phyloP scores from a whole-genome alignment of 2,888 invertebrate species.

The Ectobius pallidus region DNA sequence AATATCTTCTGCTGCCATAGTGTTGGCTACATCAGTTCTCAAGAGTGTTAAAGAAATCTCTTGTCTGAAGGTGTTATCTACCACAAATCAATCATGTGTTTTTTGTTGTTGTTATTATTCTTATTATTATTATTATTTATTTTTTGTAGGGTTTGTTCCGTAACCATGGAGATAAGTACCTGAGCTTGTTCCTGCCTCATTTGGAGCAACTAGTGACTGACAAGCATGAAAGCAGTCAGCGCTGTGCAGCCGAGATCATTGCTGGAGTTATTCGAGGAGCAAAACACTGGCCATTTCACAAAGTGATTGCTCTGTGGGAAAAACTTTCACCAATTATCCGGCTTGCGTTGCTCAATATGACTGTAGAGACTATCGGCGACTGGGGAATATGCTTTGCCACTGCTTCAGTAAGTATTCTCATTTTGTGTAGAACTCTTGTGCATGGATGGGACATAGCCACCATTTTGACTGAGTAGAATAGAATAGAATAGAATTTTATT shows the following conservation, averaged over 20 bases:
- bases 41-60: too few species aligned
- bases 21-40: too few species aligned
- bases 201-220: constrained; percentile 69
- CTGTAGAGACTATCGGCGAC: constrained; percentile 71
- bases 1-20: too few species aligned
- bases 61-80: too few species aligned
- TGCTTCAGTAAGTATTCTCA: constrained; percentile 60
- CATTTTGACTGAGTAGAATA: too few species aligned
- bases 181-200: constrained; percentile 67
- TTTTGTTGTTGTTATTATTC: too few species aligned
- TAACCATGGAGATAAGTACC: constrained; percentile 72
- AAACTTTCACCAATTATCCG: constrained; percentile 68
- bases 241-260: constrained; percentile 82
- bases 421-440: too few species aligned
- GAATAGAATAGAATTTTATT: too few species aligned
- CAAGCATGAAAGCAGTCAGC: constrained; percentile 76
- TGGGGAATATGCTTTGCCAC: constrained; percentile 78
- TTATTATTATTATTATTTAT: too few species aligned
- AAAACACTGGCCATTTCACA: constrained; percentile 78
- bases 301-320: constrained; percentile 66
- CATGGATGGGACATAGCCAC: too few species aligned
- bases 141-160: constrained; percentile 75
- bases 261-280: constrained; percentile 80
- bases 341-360: constrained; percentile 68
- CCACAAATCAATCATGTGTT: too few species aligned